Evolutionary conservation across 2,113 vertebrate species (phyloP).

Genomic region (Lamprologus callipterus): DNA sequence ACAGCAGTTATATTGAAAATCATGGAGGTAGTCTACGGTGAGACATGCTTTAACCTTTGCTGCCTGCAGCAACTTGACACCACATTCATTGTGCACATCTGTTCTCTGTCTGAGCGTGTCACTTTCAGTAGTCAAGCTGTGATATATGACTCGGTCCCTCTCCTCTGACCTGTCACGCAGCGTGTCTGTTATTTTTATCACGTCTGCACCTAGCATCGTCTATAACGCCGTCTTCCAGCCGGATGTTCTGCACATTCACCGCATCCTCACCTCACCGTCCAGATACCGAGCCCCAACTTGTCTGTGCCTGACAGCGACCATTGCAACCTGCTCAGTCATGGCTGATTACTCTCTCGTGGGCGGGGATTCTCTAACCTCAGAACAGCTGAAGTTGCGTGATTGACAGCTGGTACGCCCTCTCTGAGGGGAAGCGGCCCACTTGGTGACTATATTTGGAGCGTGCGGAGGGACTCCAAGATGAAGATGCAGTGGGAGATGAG

Average conservation of each 20-base stretch:
- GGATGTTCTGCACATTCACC: not conserved
- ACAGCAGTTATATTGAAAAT: not conserved
- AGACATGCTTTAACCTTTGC: not conserved
- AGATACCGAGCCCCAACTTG: not conserved
- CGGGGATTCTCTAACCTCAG: not conserved
- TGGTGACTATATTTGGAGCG: constrained; percentile 5
- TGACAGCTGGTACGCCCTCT: not conserved
- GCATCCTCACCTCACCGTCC: not conserved
- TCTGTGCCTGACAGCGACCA: not conserved
- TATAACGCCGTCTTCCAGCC: not conserved
- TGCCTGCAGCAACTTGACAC: not conserved
- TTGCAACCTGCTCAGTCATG: not conserved
- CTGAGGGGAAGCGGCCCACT: not conserved
- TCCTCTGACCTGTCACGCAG: not conserved
- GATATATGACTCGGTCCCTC: not conserved
- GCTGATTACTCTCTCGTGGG: not conserved
- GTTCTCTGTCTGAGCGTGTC: not conserved
- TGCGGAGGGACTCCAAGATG: not conserved
- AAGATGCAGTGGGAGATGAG: constrained; percentile 17
- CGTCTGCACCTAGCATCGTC: not conserved
- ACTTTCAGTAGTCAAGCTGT: not conserved
- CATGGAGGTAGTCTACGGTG: not conserved
- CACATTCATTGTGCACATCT: not conserved
- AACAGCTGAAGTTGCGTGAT: not conserved
- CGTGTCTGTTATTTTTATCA: not conserved